These are phyloP conservation scores for Chrysogorgia sp. DNA, from an alignment of 92 coral and sea anemone genomes.

Conservation along the genomic window DNA sequence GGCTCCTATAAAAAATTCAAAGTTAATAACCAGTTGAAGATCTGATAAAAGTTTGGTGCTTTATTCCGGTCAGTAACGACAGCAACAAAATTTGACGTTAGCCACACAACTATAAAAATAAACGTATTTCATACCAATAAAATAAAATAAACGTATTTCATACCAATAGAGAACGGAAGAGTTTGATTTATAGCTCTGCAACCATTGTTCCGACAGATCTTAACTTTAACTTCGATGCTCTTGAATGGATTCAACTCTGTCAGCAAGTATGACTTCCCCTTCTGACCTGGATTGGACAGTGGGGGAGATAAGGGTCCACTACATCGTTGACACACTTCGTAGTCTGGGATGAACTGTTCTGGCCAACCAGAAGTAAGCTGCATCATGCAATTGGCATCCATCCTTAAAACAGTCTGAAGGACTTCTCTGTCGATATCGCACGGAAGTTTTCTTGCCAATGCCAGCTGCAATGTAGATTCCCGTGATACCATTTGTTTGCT, in stretches of 20 bases:
- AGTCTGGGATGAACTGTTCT: background rate
- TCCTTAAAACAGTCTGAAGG: background rate
- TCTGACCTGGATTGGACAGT: background rate
- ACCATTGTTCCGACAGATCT: background rate
- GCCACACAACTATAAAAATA: too few species aligned
- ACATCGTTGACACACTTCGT: background rate
- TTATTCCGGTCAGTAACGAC: too few species aligned
- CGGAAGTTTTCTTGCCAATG: background rate
- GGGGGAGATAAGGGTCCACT: conserved; percentile 9
- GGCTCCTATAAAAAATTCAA: too few species aligned
- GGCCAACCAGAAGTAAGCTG: conserved; percentile 3
- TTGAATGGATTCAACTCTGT: background rate
- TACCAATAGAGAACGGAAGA: background rate
- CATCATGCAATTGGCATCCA: background rate
- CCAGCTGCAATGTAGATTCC: background rate
- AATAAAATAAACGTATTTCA: too few species aligned
- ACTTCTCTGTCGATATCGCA: background rate
- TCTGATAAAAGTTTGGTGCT: too few species aligned
- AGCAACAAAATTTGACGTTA: too few species aligned
- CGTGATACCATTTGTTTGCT: too few species aligned
- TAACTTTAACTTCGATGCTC: background rate
- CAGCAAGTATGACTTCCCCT: background rate
- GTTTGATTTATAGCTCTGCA: background rate
- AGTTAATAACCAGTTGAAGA: too few species aligned
- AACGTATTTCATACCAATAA: too few species aligned